Evolutionary conservation across 2,113 vertebrate genomes (phyloP).

Genomic region (Onychostruthus taczanowskii): DNA sequence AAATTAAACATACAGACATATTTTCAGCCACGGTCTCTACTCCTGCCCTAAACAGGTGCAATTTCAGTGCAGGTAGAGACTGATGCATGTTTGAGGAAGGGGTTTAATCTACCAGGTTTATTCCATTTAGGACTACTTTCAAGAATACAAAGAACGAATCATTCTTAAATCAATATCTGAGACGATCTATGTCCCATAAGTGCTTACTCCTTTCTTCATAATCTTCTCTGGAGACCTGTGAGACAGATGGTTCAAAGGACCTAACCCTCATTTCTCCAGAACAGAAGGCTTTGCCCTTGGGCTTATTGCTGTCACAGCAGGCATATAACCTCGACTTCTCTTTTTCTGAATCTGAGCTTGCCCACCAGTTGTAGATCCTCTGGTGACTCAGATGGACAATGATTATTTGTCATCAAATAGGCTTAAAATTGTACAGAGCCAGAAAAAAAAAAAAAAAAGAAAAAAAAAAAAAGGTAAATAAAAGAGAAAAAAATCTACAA

Average conservation of each 20-base stretch:
- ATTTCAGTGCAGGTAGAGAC: not conserved
- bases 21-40: not conserved
- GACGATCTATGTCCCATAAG: not conserved
- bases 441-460: not conserved
- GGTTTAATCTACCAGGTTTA: not conserved
- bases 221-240: not conserved
- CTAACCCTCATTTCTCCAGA: not conserved
- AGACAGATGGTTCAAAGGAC: not conserved
- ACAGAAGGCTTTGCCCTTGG: not conserved
- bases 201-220: not conserved
- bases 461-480: not conserved
- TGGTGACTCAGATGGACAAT: not conserved
- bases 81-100: not conserved
- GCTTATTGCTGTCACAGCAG: not conserved
- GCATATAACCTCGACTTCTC: not conserved
- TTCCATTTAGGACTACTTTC: not conserved
- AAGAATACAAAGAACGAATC: not conserved
- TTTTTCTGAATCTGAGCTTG: not conserved
- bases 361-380: not conserved
- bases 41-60: accelerated
- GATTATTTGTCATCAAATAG: not conserved
- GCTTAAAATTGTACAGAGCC: not conserved
- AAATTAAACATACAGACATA: not conserved
- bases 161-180: not conserved
- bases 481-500: not conserved